Evolutionary conservation across 2,113 vertebrate species (phyloP).

Genomic region (Brachypodius melanocephalos): DNA sequence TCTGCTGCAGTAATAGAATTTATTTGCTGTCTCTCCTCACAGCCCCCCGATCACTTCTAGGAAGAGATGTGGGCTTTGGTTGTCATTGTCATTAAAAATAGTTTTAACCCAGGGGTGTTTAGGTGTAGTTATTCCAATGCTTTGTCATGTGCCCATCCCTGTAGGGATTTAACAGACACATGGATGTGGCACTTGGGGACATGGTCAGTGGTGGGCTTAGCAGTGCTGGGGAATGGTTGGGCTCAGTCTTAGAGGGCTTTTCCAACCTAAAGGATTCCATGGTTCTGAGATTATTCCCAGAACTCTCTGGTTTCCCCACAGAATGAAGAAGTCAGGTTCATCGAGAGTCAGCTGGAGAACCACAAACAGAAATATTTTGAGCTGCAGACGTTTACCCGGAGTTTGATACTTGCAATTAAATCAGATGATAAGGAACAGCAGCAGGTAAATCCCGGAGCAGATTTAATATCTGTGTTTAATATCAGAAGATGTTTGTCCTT

Average conservation of each 20-base stretch:
- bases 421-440: constrained; percentile 90
- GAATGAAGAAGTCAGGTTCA: constrained; percentile 95
- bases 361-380: constrained; percentile 93
- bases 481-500: background rate
- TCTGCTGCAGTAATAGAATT: background rate
- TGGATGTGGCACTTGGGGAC: background rate
- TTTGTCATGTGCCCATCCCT: background rate
- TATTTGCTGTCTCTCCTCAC: background rate
- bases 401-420: constrained; percentile 87
- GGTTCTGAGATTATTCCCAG: background rate
- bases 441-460: constrained; percentile 75
- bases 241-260: background rate
- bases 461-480: background rate
- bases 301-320: constrained; percentile 52
- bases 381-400: constrained; percentile 87
- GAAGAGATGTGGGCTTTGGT: background rate
- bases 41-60: background rate
- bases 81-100: background rate
- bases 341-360: constrained; percentile 89
- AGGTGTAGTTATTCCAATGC: background rate
- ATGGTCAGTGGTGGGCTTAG: background rate
- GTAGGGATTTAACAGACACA: background rate
- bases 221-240: background rate
- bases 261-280: background rate
- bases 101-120: background rate